Evolutionary conservation across 2,888 invertebrate genomes (phyloP).

Genomic region (Ectemnius cavifrons): DNA sequence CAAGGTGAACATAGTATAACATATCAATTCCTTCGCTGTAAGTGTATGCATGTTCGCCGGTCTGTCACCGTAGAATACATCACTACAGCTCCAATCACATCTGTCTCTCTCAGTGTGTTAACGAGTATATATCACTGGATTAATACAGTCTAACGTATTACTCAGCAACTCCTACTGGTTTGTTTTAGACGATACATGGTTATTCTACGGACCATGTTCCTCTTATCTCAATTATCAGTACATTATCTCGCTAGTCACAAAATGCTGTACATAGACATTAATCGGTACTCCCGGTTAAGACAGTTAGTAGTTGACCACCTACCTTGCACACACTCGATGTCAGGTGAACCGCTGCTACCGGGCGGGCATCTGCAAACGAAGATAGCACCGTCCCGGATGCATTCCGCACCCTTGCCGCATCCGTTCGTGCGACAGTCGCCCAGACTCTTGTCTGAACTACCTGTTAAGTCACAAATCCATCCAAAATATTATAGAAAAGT

Average conservation of each 20-base stretch:
- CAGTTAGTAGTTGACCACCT: slow-evolving; percentile 70
- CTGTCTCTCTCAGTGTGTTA: slow-evolving; percentile 77
- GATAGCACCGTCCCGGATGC: slow-evolving; percentile 89
- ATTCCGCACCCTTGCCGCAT: slow-evolving; percentile 92
- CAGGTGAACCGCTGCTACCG: slow-evolving; percentile 86
- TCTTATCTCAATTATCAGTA: slow-evolving; percentile 64
- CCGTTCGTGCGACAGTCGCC: slow-evolving; percentile 91
- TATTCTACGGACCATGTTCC: slow-evolving; percentile 74
- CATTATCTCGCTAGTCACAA: slow-evolving; percentile 74
- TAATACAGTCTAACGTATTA: slow-evolving; percentile 67
- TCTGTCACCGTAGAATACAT: slow-evolving; percentile 27
- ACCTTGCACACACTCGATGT: slow-evolving; percentile 85
- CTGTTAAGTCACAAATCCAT: slow-evolving; percentile 44
- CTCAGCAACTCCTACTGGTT: slow-evolving; percentile 64
- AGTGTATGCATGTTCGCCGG: slow-evolving; percentile 1
- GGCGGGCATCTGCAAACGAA: slow-evolving; percentile 90
- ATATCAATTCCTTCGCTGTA: slow-evolving; percentile 12
- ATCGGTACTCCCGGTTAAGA: slow-evolving; percentile 15
- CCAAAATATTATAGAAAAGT: background rate
- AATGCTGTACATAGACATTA: slow-evolving; percentile 71
- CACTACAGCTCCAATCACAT: slow-evolving; percentile 75
- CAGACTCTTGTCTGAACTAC: slow-evolving; percentile 67
- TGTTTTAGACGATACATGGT: slow-evolving; percentile 70
- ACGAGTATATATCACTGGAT: slow-evolving; percentile 68
- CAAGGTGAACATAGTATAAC: background rate